These are phyloP conservation scores for Drosophila crucigera DNA, from an alignment of 2,888 invertebrate species.

Conservation along the genomic window DNA sequence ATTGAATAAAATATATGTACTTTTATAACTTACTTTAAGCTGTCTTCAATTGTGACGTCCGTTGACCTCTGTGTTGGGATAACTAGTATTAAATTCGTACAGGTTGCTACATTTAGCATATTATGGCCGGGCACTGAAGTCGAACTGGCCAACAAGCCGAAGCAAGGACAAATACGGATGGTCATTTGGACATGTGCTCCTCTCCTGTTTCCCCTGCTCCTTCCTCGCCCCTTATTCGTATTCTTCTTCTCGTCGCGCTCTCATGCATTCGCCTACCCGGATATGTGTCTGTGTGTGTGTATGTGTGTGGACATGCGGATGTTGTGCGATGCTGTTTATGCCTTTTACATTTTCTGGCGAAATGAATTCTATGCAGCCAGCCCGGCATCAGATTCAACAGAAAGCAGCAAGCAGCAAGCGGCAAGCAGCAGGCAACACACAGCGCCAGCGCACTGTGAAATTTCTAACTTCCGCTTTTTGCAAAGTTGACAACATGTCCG, in stretches of 20 bases:
- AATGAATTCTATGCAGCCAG: conserved; percentile 70
- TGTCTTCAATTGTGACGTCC: conserved; percentile 1
- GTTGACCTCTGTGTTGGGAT: conserved; percentile 7
- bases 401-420: conserved; percentile 1
- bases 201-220: background rate
- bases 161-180: conserved; percentile 26
- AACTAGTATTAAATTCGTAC: conserved; percentile 61
- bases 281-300: conserved; percentile 28
- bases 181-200: conserved; percentile 9
- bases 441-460: conserved; percentile 70
- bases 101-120: conserved; percentile 70
- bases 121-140: conserved; percentile 61
- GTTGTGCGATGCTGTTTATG: conserved; percentile 77
- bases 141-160: conserved; percentile 40
- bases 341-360: conserved; percentile 77
- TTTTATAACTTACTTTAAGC: background rate
- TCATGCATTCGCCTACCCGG: conserved; percentile 50
- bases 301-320: conserved; percentile 61
- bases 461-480: conserved; percentile 78
- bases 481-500: conserved; percentile 76
- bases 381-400: conserved; percentile 1
- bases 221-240: background rate
- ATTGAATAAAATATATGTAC: background rate
- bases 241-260: conserved; percentile 52
- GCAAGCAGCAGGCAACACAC: conserved; percentile 8